phyloP scores from a whole-genome alignment of 2,888 invertebrate species.

The Spisula subtruncata region DNA sequence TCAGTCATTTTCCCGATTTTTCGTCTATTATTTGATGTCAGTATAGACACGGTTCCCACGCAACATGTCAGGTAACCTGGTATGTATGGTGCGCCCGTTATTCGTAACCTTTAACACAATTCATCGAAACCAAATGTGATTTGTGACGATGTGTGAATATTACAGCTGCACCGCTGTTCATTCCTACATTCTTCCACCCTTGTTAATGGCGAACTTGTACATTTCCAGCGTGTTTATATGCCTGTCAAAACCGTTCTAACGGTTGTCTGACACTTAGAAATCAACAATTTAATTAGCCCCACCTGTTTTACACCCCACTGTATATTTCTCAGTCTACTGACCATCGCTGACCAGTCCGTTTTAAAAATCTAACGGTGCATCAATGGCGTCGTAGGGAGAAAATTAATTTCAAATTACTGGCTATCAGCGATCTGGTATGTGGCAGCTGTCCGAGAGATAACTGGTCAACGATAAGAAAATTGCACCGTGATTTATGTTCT shows the following conservation, averaged over 20 bases:
- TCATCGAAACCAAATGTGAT: conserved; percentile 6
- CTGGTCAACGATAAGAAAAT: conserved; percentile 25
- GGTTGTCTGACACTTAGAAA: conserved; percentile 54
- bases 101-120: background rate
- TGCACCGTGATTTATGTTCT: conserved; percentile 30
- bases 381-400: conserved; percentile 30
- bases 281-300: conserved; percentile 58
- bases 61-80: background rate
- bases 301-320: conserved; percentile 52
- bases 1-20: background rate
- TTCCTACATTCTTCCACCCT: conserved; percentile 34
- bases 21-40: background rate
- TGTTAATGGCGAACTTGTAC: conserved; percentile 26
- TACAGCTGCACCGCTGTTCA: background rate
- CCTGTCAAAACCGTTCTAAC: conserved; percentile 54
- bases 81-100: background rate
- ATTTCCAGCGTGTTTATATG: conserved; percentile 51
- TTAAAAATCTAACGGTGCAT: conserved; percentile 39
- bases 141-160: conserved; percentile 34
- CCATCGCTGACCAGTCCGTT: conserved; percentile 23
- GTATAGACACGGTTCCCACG: background rate
- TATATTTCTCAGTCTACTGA: background rate
- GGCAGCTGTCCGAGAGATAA: conserved; percentile 48
- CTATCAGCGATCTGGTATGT: conserved; percentile 38
- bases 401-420: conserved; percentile 59